These are phyloP conservation scores for Pangasius macronema DNA, from an alignment of 2,797 vertebrate genomes.

Conservation along the genomic window DNA sequence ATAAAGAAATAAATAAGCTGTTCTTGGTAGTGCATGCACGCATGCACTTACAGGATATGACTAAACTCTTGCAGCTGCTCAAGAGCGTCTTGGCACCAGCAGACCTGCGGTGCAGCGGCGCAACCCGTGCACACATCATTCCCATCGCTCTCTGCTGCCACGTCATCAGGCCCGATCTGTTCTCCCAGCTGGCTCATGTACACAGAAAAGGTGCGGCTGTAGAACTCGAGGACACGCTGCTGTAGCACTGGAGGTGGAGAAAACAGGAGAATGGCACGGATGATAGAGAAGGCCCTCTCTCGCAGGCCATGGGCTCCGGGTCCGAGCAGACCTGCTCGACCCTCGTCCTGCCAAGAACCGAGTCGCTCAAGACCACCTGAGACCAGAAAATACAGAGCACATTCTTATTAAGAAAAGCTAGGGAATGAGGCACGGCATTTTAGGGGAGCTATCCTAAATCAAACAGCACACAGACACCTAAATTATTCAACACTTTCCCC, in stretches of 20 bases:
- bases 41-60: conserved; percentile 82
- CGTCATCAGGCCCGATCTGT: conserved; percentile 59
- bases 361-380: conserved; percentile 82
- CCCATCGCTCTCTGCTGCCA: conserved; percentile 43
- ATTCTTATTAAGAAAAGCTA: neutral
- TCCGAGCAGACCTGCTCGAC: conserved; percentile 67
- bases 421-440: neutral
- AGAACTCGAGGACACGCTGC: conserved; percentile 87
- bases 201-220: conserved; percentile 88
- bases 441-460: neutral
- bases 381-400: neutral
- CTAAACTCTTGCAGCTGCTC: conserved; percentile 87
- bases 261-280: conserved; percentile 90
- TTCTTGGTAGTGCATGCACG: too few relatives aligned
- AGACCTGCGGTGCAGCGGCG: conserved; percentile 69
- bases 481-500: neutral
- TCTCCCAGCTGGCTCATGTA: conserved; percentile 81
- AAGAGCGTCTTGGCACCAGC: conserved; percentile 89
- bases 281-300: conserved; percentile 87
- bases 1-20: neutral
- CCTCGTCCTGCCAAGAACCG: conserved; percentile 81
- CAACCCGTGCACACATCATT: conserved; percentile 79
- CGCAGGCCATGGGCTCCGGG: conserved; percentile 77
- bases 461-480: neutral
- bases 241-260: conserved; percentile 84